Conservation (phyloP, 2,113 vertebrate species). For the Lutjanus erythropterus region DNA sequence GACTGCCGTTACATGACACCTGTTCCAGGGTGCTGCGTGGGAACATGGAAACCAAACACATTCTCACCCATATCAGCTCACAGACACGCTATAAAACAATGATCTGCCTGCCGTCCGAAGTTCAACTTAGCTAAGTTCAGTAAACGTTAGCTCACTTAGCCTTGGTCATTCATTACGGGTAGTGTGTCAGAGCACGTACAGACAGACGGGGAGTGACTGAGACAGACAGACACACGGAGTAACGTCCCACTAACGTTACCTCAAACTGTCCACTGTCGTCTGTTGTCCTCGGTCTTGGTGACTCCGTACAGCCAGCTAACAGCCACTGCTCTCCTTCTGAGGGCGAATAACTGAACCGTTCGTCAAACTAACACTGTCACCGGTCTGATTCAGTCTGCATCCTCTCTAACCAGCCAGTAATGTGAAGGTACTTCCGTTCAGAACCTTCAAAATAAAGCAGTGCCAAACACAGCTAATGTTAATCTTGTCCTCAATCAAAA, state of each 20-base stretch:
- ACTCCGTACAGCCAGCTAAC: background rate
- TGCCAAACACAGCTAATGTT: background rate
- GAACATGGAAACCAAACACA: background rate
- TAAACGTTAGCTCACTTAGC: conserved; percentile 32
- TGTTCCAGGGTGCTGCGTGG: no score
- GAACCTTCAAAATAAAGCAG: background rate
- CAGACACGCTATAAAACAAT: background rate
- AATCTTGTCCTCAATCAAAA: no score
- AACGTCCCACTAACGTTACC: conserved; percentile 32
- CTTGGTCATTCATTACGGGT: background rate
- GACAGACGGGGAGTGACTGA: background rate
- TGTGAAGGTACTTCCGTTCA: background rate
- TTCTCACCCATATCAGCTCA: background rate
- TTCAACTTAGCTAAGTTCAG: conserved; percentile 14
- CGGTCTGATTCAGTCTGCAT: background rate
- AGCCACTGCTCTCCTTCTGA: background rate
- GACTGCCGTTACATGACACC: background rate
- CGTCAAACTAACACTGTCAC: conserved; percentile 13
- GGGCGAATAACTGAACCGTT: background rate
- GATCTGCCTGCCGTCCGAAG: background rate
- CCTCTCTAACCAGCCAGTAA: background rate
- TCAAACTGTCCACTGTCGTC: background rate
- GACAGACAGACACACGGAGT: background rate
- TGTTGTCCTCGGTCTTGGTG: background rate
- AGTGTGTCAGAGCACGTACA: background rate